Percentiles rank a stretch among this genome's conserved stretches.
Conservation (phyloP, 2,113 vertebrate genomes). For the Cygnus buccinator region DNA sequence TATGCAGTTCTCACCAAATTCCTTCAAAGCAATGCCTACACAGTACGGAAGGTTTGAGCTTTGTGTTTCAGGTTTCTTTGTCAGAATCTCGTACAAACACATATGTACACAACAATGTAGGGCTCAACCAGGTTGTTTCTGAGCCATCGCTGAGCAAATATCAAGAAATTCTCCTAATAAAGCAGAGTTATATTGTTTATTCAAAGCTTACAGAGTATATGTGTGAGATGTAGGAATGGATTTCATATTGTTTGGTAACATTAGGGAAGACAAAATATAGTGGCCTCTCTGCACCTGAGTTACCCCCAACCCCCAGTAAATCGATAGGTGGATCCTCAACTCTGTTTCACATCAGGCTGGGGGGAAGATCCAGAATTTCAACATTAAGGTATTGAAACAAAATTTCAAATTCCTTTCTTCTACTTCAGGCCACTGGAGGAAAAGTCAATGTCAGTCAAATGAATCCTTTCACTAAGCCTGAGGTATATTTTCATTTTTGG, state of each 20-base stretch:
- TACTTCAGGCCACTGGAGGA: background rate
- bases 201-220: background rate
- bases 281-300: background rate
- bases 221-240: background rate
- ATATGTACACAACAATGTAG: background rate
- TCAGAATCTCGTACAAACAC: background rate
- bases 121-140: background rate
- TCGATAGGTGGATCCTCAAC: background rate
- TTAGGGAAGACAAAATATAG: background rate
- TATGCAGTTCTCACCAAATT: background rate
- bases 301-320: background rate
- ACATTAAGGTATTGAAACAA: background rate
- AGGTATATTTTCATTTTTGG: background rate
- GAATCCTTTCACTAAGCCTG: background rate
- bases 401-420: background rate
- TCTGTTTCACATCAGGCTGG: background rate
- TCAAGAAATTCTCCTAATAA: background rate
- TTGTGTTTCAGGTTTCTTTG: background rate
- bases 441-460: background rate
- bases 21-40: background rate
- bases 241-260: background rate
- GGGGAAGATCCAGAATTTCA: background rate
- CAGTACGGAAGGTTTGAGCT: background rate
- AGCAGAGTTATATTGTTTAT: background rate
- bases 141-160: background rate